phyloP scores from a whole-genome alignment of 2,797 vertebrate species.

The Halcyon badia region DNA sequence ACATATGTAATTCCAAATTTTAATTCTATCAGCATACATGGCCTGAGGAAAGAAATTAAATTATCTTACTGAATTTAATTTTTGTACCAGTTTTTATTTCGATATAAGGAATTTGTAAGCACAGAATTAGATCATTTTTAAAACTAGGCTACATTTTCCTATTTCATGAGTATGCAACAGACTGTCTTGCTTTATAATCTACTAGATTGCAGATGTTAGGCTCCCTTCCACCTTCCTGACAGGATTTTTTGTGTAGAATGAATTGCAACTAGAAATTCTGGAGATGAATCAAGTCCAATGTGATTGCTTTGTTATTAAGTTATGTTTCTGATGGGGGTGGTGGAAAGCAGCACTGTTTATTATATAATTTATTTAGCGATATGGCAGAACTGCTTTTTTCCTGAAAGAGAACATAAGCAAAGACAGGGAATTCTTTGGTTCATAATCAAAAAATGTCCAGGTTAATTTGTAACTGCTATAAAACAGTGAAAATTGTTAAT shows the following conservation, averaged over 20 bases:
- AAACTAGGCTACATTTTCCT: background rate
- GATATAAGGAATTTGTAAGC: background rate
- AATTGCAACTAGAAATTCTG: background rate
- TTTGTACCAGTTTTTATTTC: background rate
- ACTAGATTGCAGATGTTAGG: background rate
- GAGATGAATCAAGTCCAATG: background rate
- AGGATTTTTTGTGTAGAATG: conserved; percentile 31
- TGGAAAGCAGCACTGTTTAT: background rate
- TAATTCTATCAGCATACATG: background rate
- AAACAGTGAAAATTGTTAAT: background rate
- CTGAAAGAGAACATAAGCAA: background rate
- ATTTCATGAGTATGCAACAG: background rate
- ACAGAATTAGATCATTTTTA: background rate
- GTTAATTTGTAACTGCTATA: background rate
- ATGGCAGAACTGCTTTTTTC: background rate
- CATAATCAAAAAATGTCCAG: background rate
- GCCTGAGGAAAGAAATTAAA: background rate
- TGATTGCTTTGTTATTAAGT: background rate
- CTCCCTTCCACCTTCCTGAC: background rate
- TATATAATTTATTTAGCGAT: background rate
- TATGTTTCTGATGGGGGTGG: background rate
- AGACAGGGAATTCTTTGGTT: background rate
- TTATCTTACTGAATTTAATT: background rate
- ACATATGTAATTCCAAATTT: background rate
- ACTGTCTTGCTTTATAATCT: background rate